Percentiles rank a stretch among this genome's conserved stretches.
These are phyloP conservation scores for Calephelis nemesis DNA, from an alignment of 1,140 invertebrate genomes.

Conservation along the genomic window DNA sequence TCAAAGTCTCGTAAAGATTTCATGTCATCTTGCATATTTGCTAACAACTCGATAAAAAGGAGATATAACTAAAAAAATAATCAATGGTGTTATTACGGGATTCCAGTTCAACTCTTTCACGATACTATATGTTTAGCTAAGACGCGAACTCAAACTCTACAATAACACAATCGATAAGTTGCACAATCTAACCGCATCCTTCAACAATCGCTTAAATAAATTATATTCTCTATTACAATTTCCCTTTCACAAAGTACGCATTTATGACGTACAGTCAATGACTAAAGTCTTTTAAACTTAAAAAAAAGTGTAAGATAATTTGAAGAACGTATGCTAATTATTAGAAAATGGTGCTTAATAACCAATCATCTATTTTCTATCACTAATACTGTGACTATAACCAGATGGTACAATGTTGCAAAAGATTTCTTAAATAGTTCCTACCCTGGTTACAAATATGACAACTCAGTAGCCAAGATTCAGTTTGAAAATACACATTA, in stretches of 20 bases:
- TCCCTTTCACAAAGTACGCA: slow-evolving; percentile 33
- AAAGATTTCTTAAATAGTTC: no score
- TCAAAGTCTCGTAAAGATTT: no score
- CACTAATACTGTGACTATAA: no score
- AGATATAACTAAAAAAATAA: background rate
- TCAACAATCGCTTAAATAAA: slow-evolving; percentile 35
- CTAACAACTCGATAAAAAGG: background rate
- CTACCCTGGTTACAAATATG: no score
- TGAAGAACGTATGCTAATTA: no score
- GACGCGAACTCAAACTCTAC: background rate
- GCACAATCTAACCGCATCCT: slow-evolving; percentile 31
- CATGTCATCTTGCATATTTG: background rate
- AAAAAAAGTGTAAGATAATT: background rate
- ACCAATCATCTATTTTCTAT: no score
- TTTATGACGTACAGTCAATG: slow-evolving; percentile 22
- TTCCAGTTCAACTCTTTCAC: no score
- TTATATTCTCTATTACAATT: slow-evolving; percentile 33
- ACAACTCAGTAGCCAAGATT: no score
- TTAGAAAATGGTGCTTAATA: no score
- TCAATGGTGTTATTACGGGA: background rate
- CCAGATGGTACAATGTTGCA: no score
- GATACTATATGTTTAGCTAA: no score
- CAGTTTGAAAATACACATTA: no score
- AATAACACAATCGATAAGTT: slow-evolving; percentile 27
- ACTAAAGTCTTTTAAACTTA: background rate